A percentile compares a stretch with the other conserved stretches of the same genome.
Conservation (phyloP, 2,113 vertebrate genomes). For the Alectura lathami region DNA sequence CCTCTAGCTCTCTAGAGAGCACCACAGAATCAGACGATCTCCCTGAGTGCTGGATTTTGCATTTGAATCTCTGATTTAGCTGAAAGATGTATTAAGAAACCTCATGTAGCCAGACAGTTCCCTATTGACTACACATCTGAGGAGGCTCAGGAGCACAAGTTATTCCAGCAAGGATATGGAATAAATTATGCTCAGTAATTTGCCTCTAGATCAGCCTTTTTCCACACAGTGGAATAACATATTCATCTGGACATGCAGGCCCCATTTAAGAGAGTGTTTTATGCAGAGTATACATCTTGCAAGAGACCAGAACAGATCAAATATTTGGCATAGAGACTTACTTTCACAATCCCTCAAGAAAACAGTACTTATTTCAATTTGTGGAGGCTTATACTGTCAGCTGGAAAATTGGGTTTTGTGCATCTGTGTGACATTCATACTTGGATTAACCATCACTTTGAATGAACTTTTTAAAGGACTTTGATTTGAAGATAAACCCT, state of each 20-base stretch:
- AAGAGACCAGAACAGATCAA: slow-evolving; percentile 39
- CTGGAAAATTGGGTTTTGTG: neutral
- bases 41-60: slow-evolving; percentile 54
- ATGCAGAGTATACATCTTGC: slow-evolving; percentile 17
- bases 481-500: neutral
- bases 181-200: slow-evolving; percentile 49
- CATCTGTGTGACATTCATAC: neutral
- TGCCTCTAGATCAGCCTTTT: slow-evolving; percentile 57
- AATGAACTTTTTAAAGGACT: slow-evolving; percentile 14
- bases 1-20: slow-evolving; percentile 47
- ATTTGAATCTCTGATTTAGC: slow-evolving; percentile 70
- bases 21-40: slow-evolving; percentile 49
- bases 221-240: slow-evolving; percentile 45
- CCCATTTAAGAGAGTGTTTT: slow-evolving; percentile 36
- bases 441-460: neutral
- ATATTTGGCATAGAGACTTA: slow-evolving; percentile 50
- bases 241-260: slow-evolving; percentile 52
- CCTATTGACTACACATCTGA: slow-evolving; percentile 56
- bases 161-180: slow-evolving; percentile 57
- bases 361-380: slow-evolving; percentile 20
- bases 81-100: slow-evolving; percentile 60
- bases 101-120: slow-evolving; percentile 56
- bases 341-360: slow-evolving; percentile 39
- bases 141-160: slow-evolving; percentile 46
- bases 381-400: neutral